phyloP scores from a whole-genome alignment of 2,888 invertebrate genomes.

The Seira musarum region DNA sequence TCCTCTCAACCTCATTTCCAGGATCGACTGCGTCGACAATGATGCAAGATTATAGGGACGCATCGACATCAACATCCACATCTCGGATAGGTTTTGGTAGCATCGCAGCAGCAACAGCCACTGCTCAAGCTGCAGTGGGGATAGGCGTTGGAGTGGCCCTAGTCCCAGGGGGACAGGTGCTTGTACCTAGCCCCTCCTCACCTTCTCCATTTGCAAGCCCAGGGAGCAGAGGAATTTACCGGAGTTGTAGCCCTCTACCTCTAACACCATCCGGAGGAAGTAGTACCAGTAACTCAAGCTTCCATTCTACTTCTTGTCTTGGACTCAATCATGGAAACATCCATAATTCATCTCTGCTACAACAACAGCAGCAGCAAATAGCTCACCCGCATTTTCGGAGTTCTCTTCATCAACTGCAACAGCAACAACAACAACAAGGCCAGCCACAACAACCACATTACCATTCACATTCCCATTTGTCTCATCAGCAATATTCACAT shows the following conservation, averaged over 20 bases:
- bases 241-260: constrained; percentile 40
- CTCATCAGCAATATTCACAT: constrained; percentile 35
- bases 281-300: constrained; percentile 26
- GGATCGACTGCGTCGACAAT: constrained; percentile 20
- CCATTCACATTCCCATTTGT: constrained; percentile 31
- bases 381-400: constrained; percentile 32
- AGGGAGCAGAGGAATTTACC: constrained; percentile 36
- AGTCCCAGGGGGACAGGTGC: constrained; percentile 35
- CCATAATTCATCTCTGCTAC: constrained; percentile 35
- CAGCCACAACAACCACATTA: constrained; percentile 32
- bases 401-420: constrained; percentile 43
- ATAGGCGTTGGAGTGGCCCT: constrained; percentile 35
- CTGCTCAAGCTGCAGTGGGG: constrained; percentile 26
- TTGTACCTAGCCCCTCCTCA: constrained; percentile 28
- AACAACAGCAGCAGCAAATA: constrained; percentile 17
- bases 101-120: no score
- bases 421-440: constrained; percentile 31
- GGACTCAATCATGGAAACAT: constrained; percentile 49
- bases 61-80: constrained; percentile 16
- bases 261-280: constrained; percentile 11
- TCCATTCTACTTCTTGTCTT: constrained; percentile 48
- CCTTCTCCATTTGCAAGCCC: neutral
- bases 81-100: no score
- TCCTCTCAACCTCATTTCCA: neutral
- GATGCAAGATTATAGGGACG: neutral